Percentiles rank a stretch among this genome's conserved stretches.
phyloP scores from a whole-genome alignment of 2,888 invertebrate genomes.

The Lagria hirta region DNA sequence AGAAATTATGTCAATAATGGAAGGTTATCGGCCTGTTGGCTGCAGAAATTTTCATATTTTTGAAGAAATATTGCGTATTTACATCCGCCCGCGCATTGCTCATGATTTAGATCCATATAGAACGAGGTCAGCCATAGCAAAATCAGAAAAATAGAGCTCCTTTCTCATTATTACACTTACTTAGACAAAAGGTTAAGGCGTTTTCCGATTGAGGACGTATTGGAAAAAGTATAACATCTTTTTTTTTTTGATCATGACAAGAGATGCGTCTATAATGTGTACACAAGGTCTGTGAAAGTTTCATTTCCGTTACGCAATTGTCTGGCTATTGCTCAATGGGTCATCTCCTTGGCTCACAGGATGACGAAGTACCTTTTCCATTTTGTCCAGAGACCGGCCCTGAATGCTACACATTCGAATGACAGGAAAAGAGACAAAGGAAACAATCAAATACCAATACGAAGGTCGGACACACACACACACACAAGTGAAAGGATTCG shows the following conservation, averaged over 20 bases:
- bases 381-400: conserved; percentile 2
- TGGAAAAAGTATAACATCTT: neutral
- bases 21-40: conserved; percentile 3
- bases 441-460: conserved; percentile 35
- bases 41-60: conserved; percentile 5
- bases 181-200: conserved; percentile 12
- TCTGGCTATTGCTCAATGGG: conserved; percentile 17
- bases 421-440: conserved; percentile 26
- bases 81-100: conserved; percentile 15
- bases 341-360: conserved; percentile 16
- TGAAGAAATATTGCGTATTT: too few species aligned
- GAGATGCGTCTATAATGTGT: conserved; percentile 9
- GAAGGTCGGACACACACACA: conserved; percentile 35
- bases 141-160: conserved; percentile 9
- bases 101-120: conserved; percentile 20
- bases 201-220: conserved; percentile 20
- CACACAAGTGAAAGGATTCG: conserved; percentile 39
- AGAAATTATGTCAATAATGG: neutral
- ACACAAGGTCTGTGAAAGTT: conserved; percentile 35
- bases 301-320: conserved; percentile 24
- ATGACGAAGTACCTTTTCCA: conserved; percentile 1
- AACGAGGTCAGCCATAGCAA: conserved; percentile 23
- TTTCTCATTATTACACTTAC: too few species aligned
- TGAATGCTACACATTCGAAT: conserved; percentile 16
- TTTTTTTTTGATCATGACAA: too few species aligned